Evolutionary conservation across 2,113 vertebrate genomes (phyloP).

Genomic region (Proterorhinus semilunaris): DNA sequence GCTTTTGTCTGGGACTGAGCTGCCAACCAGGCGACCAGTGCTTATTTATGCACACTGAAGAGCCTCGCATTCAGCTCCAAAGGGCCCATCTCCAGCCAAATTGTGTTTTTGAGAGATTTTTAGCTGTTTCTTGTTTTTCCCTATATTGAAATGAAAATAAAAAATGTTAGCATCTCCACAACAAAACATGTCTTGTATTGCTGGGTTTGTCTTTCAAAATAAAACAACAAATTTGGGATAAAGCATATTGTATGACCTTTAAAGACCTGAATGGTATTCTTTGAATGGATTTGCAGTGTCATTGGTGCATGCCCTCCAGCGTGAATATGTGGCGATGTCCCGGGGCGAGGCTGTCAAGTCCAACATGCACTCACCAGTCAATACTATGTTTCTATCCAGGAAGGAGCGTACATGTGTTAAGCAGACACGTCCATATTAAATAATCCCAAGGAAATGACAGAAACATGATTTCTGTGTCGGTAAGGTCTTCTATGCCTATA

Average conservation of each 20-base stretch:
- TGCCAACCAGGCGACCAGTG: constrained; percentile 42
- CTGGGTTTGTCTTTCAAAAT: no score
- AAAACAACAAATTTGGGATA: no score
- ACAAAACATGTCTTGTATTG: no score
- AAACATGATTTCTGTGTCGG: not conserved
- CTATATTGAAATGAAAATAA: no score
- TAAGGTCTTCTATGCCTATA: not conserved
- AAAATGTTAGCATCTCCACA: no score
- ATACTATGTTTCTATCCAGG: not conserved
- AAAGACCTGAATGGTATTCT: constrained; percentile 36
- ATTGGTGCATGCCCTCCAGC: not conserved
- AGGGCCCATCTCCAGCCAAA: no score
- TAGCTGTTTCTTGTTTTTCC: no score
- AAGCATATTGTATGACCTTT: not conserved
- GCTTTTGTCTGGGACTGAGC: constrained; percentile 29
- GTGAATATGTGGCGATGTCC: constrained; percentile 26
- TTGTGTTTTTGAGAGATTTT: no score
- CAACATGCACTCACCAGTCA: constrained; percentile 1
- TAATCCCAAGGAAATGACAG: not conserved
- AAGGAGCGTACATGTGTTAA: not conserved
- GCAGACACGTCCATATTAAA: not conserved
- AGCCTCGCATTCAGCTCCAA: constrained; percentile 38
- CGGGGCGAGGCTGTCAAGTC: constrained; percentile 24
- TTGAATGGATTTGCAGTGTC: not conserved
- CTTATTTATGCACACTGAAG: constrained; percentile 59